These are phyloP conservation scores for Sphaerodactylus townsendi DNA, from an alignment of 2,113 vertebrate genomes.

Conservation along the genomic window DNA sequence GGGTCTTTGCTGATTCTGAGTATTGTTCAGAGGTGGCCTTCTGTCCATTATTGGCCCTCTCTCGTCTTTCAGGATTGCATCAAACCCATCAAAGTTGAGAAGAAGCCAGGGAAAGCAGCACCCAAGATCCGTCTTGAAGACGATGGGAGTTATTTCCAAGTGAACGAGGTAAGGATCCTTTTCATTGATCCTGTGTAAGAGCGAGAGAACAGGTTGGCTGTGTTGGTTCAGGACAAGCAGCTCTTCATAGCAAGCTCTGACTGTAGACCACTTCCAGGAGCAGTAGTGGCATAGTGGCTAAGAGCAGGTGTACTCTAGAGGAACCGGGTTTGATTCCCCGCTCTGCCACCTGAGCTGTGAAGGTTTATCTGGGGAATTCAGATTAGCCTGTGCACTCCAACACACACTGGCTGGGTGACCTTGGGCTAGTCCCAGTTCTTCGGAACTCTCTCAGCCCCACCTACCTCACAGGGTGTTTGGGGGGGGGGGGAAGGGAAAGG, in stretches of 20 bases:
- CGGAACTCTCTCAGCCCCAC: too few relatives aligned
- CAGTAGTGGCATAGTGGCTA: too few relatives aligned
- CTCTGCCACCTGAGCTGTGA: too few relatives aligned
- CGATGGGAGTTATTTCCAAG: constrained; percentile 91
- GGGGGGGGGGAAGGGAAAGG: too few relatives aligned
- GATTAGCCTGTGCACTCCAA: too few relatives aligned
- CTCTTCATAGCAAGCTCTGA: not conserved
- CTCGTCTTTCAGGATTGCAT: constrained; percentile 83
- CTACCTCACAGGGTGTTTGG: too few relatives aligned
- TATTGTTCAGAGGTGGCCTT: not conserved
- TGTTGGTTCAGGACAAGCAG: not conserved
- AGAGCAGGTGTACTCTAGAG: too few relatives aligned
- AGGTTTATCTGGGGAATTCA: too few relatives aligned
- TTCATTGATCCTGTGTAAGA: not conserved
- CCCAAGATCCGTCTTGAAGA: constrained; percentile 92
- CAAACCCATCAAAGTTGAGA: constrained; percentile 90
- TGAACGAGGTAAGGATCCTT: constrained; percentile 78
- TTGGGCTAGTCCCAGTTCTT: too few relatives aligned
- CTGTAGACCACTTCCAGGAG: too few relatives aligned
- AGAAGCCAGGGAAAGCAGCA: constrained; percentile 79
- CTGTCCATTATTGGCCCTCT: not conserved
- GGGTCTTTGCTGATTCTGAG: accelerated
- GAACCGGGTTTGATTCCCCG: too few relatives aligned
- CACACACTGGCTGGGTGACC: too few relatives aligned
- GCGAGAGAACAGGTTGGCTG: accelerated